phyloP scores from a whole-genome alignment of 2,797 vertebrate species.

The Atherinosoma microstoma region DNA sequence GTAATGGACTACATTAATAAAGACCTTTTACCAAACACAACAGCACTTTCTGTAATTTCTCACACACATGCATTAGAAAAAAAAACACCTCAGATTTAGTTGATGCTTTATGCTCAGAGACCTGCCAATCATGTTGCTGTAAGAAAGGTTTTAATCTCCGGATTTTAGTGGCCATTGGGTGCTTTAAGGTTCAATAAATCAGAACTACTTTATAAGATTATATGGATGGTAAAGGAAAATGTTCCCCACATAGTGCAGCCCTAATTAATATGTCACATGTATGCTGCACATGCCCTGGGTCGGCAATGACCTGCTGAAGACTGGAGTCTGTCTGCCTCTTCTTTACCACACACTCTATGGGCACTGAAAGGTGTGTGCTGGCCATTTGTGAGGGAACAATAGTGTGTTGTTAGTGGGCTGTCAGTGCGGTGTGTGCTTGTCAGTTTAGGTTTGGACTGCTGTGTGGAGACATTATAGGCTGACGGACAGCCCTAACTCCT shows the following conservation, averaged over 20 bases:
- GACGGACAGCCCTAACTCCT: conserved; percentile 78
- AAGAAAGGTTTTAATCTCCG: neutral
- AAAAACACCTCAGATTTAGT: neutral
- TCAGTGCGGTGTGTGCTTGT: conserved; percentile 73
- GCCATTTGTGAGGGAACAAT: conserved; percentile 73
- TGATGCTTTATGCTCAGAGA: neutral
- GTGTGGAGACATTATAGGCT: conserved; percentile 69
- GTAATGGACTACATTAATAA: neutral
- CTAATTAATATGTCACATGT: conserved; percentile 9
- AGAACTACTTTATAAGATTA: neutral
- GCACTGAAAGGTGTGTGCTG: conserved; percentile 58
- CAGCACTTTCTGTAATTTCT: conserved; percentile 1
- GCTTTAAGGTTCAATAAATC: neutral
- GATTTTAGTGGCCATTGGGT: neutral
- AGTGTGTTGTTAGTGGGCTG: conserved; percentile 74
- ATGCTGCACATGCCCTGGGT: neutral
- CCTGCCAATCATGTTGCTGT: neutral
- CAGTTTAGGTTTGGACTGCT: conserved; percentile 72
- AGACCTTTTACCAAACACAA: conserved; percentile 14
- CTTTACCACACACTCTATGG: conserved; percentile 16
- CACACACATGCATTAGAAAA: neutral
- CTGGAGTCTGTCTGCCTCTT: conserved; percentile 16
- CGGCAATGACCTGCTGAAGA: neutral
- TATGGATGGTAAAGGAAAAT: neutral
- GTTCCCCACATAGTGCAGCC: neutral